Evolutionary conservation across 2,113 vertebrate genomes (phyloP).

Genomic region (Barnardius zonarius): DNA sequence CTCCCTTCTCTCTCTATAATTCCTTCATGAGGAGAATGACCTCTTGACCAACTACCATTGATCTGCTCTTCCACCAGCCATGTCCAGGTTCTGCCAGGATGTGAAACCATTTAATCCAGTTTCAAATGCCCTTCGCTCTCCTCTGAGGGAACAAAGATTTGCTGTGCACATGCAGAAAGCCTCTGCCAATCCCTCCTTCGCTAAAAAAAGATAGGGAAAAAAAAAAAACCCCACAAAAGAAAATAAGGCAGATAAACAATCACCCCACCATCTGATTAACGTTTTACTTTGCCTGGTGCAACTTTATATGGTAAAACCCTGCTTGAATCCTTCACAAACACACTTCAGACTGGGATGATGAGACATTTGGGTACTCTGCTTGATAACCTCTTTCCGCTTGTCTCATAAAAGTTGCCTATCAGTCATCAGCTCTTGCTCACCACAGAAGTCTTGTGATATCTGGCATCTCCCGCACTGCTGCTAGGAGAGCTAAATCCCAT

Average conservation of each 20-base stretch:
- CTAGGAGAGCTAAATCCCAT: neutral
- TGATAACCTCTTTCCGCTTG: neutral
- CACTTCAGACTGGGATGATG: neutral
- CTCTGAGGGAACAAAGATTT: neutral
- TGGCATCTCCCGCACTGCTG: neutral
- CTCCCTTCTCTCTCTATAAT: neutral
- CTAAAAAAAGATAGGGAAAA: neutral
- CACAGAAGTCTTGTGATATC: neutral
- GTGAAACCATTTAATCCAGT: neutral
- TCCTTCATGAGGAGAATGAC: neutral
- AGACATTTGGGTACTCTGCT: constrained; percentile 15
- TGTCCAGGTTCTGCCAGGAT: neutral
- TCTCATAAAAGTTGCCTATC: neutral
- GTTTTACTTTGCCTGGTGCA: neutral
- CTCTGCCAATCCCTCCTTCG: neutral
- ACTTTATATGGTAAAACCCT: constrained; percentile 5
- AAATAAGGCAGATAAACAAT: neutral
- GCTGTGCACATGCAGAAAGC: neutral
- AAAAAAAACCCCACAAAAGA: neutral
- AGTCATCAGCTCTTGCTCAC: neutral
- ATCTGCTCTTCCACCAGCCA: neutral
- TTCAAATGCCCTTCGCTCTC: neutral
- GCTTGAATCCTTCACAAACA: neutral
- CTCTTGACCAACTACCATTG: neutral
- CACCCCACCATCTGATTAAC: neutral